Conservation (phyloP, 2,113 vertebrate species). For the Octodon degus region DNA sequence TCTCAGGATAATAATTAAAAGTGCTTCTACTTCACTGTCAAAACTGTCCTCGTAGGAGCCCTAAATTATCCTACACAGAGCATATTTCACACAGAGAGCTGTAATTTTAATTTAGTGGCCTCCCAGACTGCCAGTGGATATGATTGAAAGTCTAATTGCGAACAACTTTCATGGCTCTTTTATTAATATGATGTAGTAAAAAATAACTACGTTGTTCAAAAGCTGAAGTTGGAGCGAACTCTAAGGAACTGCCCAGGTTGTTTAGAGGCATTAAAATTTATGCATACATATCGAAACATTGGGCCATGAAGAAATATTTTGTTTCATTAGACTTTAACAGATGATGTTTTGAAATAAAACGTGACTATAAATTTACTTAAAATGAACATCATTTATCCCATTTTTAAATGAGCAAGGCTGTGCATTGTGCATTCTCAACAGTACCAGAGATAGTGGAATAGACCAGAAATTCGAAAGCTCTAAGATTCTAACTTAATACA, state of each 20-base stretch:
- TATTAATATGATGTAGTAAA: background rate
- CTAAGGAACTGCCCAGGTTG: background rate
- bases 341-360: constrained; percentile 54
- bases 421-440: background rate
- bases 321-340: background rate
- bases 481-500: constrained; percentile 17
- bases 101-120: background rate
- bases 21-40: background rate
- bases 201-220: constrained; percentile 2
- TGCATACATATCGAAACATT: background rate
- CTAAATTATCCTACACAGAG: background rate
- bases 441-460: background rate
- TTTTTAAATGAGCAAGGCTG: background rate
- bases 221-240: background rate
- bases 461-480: background rate
- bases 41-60: background rate
- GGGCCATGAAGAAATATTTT: background rate
- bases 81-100: background rate
- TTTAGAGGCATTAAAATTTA: constrained; percentile 14
- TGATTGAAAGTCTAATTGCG: constrained; percentile 10
- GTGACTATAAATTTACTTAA: constrained; percentile 28
- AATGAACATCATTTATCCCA: background rate
- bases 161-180: background rate
- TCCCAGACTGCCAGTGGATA: background rate
- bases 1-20: background rate